Evolutionary conservation across 2,888 invertebrate genomes (phyloP), one percentile per base, ranked within the genome.

Genomic region (Drosophila meridiana): DNA sequence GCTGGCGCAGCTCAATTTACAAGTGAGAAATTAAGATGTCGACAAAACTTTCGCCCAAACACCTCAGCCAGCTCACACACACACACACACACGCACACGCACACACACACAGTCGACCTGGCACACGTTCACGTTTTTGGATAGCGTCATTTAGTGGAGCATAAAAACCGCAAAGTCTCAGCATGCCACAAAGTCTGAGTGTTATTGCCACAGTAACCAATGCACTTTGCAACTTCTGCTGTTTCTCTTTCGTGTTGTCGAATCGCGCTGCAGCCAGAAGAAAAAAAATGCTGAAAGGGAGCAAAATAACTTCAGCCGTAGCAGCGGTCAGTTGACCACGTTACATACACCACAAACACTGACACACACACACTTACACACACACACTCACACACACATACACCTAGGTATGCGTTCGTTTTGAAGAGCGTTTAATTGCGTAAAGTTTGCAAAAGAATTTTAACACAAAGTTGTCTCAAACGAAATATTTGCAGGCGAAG

Each of bases 21-120:
- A 87, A 89, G 85, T 89, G 89, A 87, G 85, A 89, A 86, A 86
- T 89, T 89, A 86, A 86, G 89, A 86, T 86, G 89, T 89, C 87
- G 89, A 75, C 83, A 73, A 78, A 87, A 88, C 74, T 89, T 84
- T 84, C 67, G 68, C 58, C 59, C 72, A 69, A 82, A 84, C 79
- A 83, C 87, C 84, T 87, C 67, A 69, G 59, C 52, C 38, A 57
- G 13, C 63, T 52, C 67, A 47, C 45, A 34, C 69, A 59, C 59
- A 64, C 55, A 56, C 50, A 45, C 40, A 61, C 59, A 62, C 56
- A 57, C 52, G 42, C 42, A 13, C 45, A 45, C 13, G 26, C 45
- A 40, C 65, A 48, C 32, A 28, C 64, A 13, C 13, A 28, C 13
- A 47, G 28, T 4, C 30, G 32, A 2, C n/a, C 53, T 32, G 14